Evolutionary conservation across 2,113 vertebrate species (phyloP), one percentile per base, ranked within the genome.

Genomic region (Dicaeum eximium): DNA sequence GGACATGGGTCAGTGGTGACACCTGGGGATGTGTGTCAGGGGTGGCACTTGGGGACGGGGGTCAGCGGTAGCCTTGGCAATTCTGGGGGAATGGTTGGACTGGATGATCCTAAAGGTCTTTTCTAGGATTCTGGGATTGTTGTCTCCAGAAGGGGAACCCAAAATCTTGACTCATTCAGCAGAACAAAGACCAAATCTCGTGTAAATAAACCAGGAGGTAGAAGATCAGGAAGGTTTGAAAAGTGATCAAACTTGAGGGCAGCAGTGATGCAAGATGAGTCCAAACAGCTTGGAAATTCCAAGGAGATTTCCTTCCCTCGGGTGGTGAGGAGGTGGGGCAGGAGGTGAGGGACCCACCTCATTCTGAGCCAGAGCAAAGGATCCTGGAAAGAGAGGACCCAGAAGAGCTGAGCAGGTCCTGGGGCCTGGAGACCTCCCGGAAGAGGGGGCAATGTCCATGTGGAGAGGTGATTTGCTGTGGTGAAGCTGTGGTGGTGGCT

Each of bases 81-180:
- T 12, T 30, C 24, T 42, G 60, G 19, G 28, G n/a, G 23, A n/a
- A 8, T 0, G 0, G 30, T 7, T 4, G 51, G 24, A 25, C 61
- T 35, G 24, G 44, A 31, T 0, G 1, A 66, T 25, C 61, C 51
- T 16, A 50, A 50, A 21, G 44, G 3, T 42, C 25, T 14, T 42
- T 58, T 48, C 21, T 9, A 15, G 42, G 12, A 57, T 24, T 30
- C 70, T 21, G 35, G 31, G 44, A 35, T 5, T 14, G 58, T 7
- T 58, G 13, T 40, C 9, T 48, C 48, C 40, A 38, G 38, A 75
- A 45, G 6, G 30, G 9, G 42, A 65, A 6, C 53, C n/a, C 13
- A 24, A 92, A 85, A 23, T 1, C 15, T 20, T 45, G 37, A 18
- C 18, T 72, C 37, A 45, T 15, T 37, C 18, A 53, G 15, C 10